These are phyloP conservation scores for Aurelia sp. DNA, from an alignment of 30 jellyfish, hydroid and myxozoan species.

Conservation along the genomic window DNA sequence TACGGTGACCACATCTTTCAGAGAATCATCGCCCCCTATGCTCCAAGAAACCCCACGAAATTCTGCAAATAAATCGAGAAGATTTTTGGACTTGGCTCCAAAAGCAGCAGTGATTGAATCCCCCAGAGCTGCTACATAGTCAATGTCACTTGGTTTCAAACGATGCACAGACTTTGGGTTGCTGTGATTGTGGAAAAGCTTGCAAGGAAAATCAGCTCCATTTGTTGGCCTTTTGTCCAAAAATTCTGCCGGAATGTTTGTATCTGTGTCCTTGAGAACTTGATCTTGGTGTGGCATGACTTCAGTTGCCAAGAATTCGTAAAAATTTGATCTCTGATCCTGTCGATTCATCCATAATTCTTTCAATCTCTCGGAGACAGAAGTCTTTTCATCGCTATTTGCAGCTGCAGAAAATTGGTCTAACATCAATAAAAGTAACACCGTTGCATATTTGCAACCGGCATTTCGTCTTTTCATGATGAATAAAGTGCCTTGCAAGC, in stretches of 20 bases:
- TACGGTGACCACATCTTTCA: slow-evolving; percentile 63
- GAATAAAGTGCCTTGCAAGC: too few species aligned
- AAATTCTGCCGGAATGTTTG: slow-evolving; percentile 24
- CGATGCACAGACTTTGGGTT: slow-evolving; percentile 82
- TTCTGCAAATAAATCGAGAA: slow-evolving; percentile 70
- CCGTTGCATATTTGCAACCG: too few species aligned
- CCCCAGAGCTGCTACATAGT: slow-evolving; percentile 83
- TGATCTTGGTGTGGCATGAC: slow-evolving; percentile 8
- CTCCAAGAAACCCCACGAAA: slow-evolving; percentile 93
- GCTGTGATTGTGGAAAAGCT: slow-evolving; percentile 48
- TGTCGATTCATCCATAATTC: slow-evolving; percentile 46
- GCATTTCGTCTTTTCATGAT: too few species aligned
- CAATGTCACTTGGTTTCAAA: slow-evolving; percentile 81
- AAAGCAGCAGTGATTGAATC: slow-evolving; percentile 93
- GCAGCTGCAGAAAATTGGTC: neutral
- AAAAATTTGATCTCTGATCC: slow-evolving; percentile 28
- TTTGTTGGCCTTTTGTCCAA: neutral
- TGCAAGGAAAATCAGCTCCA: slow-evolving; percentile 58
- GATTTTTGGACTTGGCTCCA: slow-evolving; percentile 78
- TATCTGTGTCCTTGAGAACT: slow-evolving; percentile 9
- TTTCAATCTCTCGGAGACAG: slow-evolving; percentile 19
- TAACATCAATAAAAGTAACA: neutral
- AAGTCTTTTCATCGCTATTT: neutral
- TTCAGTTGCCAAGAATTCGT: slow-evolving; percentile 45
- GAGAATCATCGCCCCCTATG: slow-evolving; percentile 84